Evolutionary conservation across 2,888 invertebrate genomes (phyloP).

Genomic region (Serrognathus titanus): DNA sequence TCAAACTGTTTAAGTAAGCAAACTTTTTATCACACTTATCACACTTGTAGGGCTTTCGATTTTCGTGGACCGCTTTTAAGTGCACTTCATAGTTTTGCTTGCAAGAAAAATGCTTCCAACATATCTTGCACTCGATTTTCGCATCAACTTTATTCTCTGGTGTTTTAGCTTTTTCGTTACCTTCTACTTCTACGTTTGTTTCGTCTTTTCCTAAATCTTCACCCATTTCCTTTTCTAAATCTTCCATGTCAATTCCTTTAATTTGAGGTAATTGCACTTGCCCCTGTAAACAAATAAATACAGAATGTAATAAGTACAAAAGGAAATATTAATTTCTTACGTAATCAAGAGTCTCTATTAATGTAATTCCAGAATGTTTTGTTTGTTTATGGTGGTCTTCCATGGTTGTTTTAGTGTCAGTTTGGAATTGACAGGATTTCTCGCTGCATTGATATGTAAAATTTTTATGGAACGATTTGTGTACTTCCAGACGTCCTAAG

Average conservation of each 20-base stretch:
- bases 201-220: neutral
- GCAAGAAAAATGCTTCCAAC: conserved; percentile 58
- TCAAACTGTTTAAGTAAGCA: conserved; percentile 60
- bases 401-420: conserved; percentile 52
- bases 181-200: neutral
- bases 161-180: neutral
- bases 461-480: conserved; percentile 60
- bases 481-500: conserved; percentile 51
- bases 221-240: neutral
- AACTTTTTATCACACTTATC: conserved; percentile 58
- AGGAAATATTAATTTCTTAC: conserved; percentile 22
- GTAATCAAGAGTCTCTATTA: conserved; percentile 44
- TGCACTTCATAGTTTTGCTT: conserved; percentile 61
- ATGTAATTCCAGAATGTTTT: conserved; percentile 54
- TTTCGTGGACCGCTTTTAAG: conserved; percentile 57
- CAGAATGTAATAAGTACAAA: neutral
- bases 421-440: conserved; percentile 29
- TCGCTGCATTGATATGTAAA: conserved; percentile 57
- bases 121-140: conserved; percentile 52
- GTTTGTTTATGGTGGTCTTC: conserved; percentile 56
- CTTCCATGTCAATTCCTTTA: conserved; percentile 5
- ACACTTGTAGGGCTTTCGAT: conserved; percentile 58
- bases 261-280: conserved; percentile 23
- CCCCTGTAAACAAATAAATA: conserved; percentile 17
- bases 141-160: conserved; percentile 9